These are phyloP conservation scores for Argyrosomus japonicus DNA, from an alignment of 2,113 vertebrate species.

Conservation along the genomic window DNA sequence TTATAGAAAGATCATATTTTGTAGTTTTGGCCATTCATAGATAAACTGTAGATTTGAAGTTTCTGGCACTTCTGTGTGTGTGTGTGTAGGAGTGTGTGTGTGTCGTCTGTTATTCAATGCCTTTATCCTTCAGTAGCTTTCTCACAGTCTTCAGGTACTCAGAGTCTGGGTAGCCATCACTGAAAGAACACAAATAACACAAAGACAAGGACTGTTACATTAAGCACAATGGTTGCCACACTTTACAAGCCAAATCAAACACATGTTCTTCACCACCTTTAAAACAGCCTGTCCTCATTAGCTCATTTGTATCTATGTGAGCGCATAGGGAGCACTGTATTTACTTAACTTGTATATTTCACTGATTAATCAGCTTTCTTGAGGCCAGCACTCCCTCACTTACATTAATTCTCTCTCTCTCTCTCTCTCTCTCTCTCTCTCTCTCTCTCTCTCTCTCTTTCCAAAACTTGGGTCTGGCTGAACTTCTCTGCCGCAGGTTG, in stretches of 20 bases:
- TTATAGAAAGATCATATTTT: no score
- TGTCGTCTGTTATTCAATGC: slow-evolving; percentile 60
- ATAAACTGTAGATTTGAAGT: background rate
- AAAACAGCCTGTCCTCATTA: background rate
- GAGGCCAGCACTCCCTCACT: no score
- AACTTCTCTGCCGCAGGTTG: no score
- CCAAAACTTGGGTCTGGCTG: no score
- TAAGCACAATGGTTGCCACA: background rate
- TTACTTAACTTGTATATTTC: no score
- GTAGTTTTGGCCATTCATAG: background rate
- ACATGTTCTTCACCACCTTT: background rate
- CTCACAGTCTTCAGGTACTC: slow-evolving; percentile 75
- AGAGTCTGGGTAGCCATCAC: slow-evolving; percentile 73
- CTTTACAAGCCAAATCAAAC: background rate
- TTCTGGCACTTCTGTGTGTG: background rate
- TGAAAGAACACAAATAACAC: slow-evolving; percentile 43
- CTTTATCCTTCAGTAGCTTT: slow-evolving; percentile 72
- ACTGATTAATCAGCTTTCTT: no score
- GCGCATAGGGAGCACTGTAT: no score
- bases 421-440: no score
- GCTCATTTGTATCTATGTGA: no score
- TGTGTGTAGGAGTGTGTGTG: background rate
- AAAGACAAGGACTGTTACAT: background rate
- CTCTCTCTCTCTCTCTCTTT: no score
- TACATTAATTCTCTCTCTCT: no score